phyloP scores from a whole-genome alignment of 1,140 invertebrate genomes.

The Trinorchestia longiramus region DNA sequence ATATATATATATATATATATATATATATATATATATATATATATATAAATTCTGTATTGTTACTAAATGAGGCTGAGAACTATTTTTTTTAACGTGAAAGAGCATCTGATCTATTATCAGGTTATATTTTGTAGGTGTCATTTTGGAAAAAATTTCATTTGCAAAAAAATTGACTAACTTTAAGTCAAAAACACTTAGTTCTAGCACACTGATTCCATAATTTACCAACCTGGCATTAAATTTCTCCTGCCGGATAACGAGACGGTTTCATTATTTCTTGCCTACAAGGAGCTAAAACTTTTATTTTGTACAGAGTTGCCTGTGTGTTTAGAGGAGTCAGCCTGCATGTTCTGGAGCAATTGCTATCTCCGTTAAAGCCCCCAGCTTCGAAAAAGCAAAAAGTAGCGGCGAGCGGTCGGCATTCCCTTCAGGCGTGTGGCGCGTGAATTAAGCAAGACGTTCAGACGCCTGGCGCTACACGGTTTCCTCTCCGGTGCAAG shows the following conservation, averaged over 20 bases:
- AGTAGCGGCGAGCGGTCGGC: background rate
- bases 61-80: too few species aligned
- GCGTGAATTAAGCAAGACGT: conserved; percentile 48
- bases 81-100: too few species aligned
- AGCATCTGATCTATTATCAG: too few species aligned
- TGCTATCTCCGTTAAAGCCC: background rate
- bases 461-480: background rate
- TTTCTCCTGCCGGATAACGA: background rate
- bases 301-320: background rate
- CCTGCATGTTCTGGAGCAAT: background rate
- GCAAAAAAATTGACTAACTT: too few species aligned
- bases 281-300: background rate
- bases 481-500: background rate
- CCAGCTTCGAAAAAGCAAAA: conserved; percentile 5
- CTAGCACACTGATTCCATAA: too few species aligned
- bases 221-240: too few species aligned
- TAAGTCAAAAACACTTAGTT: too few species aligned
- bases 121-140: too few species aligned
- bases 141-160: too few species aligned
- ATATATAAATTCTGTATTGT: too few species aligned
- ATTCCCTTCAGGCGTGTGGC: background rate
- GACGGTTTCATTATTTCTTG: background rate
- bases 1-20: too few species aligned
- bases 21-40: too few species aligned
- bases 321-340: background rate